Conservation (phyloP, 2,888 invertebrate genomes). For the Morpho helenor region DNA sequence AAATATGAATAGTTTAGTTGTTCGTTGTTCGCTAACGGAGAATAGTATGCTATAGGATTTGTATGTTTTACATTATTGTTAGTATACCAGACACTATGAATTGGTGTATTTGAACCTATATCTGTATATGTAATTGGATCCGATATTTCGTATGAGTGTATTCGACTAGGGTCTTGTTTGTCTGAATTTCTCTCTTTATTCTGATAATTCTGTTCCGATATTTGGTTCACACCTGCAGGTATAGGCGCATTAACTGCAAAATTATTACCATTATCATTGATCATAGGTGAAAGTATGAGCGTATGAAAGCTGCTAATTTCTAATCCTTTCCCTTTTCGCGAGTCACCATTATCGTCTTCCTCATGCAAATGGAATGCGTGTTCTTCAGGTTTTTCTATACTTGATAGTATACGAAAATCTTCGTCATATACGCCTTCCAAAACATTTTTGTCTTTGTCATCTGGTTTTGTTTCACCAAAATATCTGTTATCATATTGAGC, state of each 20-base stretch:
- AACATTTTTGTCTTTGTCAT: neutral
- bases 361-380: conserved; percentile 19
- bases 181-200: neutral
- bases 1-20: conserved; percentile 31
- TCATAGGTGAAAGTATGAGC: conserved; percentile 1
- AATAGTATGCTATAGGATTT: neutral
- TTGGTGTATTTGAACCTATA: neutral
- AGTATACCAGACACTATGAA: conserved; percentile 2
- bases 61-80: neutral
- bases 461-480: neutral
- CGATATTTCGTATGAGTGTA: neutral
- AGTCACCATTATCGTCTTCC: conserved; percentile 34
- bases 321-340: conserved; percentile 5
- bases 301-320: conserved; percentile 7
- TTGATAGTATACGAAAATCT: conserved; percentile 4
- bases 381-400: conserved; percentile 15
- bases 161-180: neutral
- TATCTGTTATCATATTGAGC: neutral
- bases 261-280: conserved; percentile 7
- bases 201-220: neutral
- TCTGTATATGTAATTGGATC: neutral
- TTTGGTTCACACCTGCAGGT: neutral
- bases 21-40: conserved; percentile 7
- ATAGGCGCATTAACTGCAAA: conserved; percentile 1
- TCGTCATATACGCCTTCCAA: neutral